These are phyloP conservation scores for Dendrolimus punctatus DNA, from an alignment of 1,140 invertebrate genomes.

Conservation along the genomic window DNA sequence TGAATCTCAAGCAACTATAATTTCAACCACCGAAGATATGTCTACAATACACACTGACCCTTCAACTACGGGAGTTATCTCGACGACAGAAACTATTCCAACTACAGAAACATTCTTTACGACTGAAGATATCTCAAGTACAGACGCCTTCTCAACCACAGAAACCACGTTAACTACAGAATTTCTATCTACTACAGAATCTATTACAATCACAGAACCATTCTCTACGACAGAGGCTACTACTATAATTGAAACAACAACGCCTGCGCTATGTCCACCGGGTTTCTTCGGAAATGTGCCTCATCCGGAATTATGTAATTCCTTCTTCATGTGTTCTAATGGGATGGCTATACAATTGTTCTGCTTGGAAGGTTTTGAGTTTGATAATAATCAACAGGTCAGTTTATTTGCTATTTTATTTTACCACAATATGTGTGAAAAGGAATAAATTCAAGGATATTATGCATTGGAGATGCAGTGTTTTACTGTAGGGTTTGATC, in stretches of 20 bases:
- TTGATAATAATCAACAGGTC: neutral
- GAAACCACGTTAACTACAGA: neutral
- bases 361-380: slow-evolving; percentile 13
- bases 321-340: slow-evolving; percentile 14
- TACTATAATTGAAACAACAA: neutral
- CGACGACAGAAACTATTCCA: neutral
- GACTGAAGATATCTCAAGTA: neutral
- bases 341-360: slow-evolving; percentile 11
- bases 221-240: neutral
- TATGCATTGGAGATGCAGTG: too few relatives aligned
- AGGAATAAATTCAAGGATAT: too few relatives aligned
- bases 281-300: slow-evolving; percentile 11
- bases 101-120: neutral
- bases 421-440: too few relatives aligned
- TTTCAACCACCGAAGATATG: slow-evolving; percentile 3
- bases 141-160: too few relatives aligned
- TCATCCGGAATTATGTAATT: slow-evolving; percentile 18
- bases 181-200: neutral
- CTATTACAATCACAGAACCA: neutral
- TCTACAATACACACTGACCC: neutral
- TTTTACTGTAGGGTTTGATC: too few relatives aligned
- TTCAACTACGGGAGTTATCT: neutral
- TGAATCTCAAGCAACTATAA: slow-evolving; percentile 1
- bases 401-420: too few relatives aligned
- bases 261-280: slow-evolving; percentile 4